phyloP scores from a whole-genome alignment of 2,888 invertebrate genomes.

The Leptodirus hochenwartii region DNA sequence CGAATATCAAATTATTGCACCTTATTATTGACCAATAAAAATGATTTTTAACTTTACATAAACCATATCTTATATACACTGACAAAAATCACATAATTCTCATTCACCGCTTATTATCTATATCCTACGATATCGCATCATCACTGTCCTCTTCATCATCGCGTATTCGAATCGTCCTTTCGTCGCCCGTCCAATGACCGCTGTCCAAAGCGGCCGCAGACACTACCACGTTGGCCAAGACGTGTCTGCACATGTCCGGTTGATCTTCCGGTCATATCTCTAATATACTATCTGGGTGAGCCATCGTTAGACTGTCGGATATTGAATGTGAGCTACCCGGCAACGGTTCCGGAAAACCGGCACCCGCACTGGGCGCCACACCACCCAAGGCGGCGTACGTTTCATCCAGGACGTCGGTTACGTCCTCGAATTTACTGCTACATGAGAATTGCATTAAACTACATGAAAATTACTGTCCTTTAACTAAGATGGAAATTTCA shows the following conservation, averaged over 20 bases:
- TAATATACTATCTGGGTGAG: conserved; percentile 22
- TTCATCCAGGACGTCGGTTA: conserved; percentile 25
- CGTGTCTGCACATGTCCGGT: conserved; percentile 21
- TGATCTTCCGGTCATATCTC: conserved; percentile 27
- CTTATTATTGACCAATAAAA: too few species aligned
- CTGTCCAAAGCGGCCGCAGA: too few species aligned
- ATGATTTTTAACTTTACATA: too few species aligned
- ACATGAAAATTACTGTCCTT: conserved; percentile 3
- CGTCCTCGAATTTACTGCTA: conserved; percentile 25
- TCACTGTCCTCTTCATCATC: too few species aligned
- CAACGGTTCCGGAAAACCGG: conserved; percentile 24
- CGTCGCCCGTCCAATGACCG: conserved; percentile 22
- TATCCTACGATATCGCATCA: too few species aligned
- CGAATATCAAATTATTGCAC: too few species aligned
- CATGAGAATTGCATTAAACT: conserved; percentile 4
- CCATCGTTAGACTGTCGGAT: conserved; percentile 23
- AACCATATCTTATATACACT: too few species aligned
- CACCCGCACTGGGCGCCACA: too few species aligned
- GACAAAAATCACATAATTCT: too few species aligned
- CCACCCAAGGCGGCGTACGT: too few species aligned
- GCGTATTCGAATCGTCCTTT: too few species aligned
- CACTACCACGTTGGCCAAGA: conserved; percentile 16
- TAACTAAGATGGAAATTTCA: conserved; percentile 3
- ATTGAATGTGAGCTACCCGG: conserved; percentile 26
- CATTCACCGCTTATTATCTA: too few species aligned